Conservation (phyloP, 2,888 invertebrate genomes). For the Philereme transversata region DNA sequence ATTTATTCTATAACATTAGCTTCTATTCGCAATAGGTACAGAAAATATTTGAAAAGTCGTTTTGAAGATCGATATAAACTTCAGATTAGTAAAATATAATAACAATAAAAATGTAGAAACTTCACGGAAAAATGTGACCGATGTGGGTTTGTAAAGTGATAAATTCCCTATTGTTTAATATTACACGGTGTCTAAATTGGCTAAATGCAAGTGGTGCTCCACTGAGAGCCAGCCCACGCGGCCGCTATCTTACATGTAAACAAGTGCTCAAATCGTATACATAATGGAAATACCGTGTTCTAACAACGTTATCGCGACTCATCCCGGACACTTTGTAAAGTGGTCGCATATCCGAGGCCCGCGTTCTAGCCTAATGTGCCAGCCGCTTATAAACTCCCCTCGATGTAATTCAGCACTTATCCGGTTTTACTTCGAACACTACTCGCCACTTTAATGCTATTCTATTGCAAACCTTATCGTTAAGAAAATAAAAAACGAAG, state of each 20-base stretch:
- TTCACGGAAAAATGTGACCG: slow-evolving; percentile 8
- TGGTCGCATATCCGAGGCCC: slow-evolving; percentile 72
- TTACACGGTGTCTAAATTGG: slow-evolving; percentile 44
- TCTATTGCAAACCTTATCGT: slow-evolving; percentile 43
- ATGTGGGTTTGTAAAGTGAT: slow-evolving; percentile 16
- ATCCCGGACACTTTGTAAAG: slow-evolving; percentile 83
- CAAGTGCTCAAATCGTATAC: slow-evolving; percentile 83
- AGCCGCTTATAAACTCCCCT: slow-evolving; percentile 59
- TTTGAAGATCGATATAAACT: slow-evolving; percentile 16
- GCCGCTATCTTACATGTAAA: slow-evolving; percentile 78
- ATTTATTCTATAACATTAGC: slow-evolving; percentile 19
- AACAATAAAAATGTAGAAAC: slow-evolving; percentile 8
- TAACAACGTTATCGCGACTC: slow-evolving; percentile 82
- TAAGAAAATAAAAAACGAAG: slow-evolving; percentile 56
- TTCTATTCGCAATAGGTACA: slow-evolving; percentile 17
- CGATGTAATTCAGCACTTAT: slow-evolving; percentile 68
- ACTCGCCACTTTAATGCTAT: slow-evolving; percentile 41
- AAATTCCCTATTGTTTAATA: slow-evolving; percentile 46
- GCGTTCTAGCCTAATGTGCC: slow-evolving; percentile 53
- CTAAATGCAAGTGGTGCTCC: slow-evolving; percentile 57
- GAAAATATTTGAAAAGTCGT: slow-evolving; percentile 18
- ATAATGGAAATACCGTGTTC: slow-evolving; percentile 84
- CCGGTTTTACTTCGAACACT: slow-evolving; percentile 49
- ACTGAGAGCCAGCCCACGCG: slow-evolving; percentile 59
- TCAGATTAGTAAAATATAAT: slow-evolving; percentile 6